A percentile compares a stretch with the other conserved stretches of the same genome.
Conservation (phyloP, 2,113 vertebrate species). For the Halichoeres trimaculatus region DNA sequence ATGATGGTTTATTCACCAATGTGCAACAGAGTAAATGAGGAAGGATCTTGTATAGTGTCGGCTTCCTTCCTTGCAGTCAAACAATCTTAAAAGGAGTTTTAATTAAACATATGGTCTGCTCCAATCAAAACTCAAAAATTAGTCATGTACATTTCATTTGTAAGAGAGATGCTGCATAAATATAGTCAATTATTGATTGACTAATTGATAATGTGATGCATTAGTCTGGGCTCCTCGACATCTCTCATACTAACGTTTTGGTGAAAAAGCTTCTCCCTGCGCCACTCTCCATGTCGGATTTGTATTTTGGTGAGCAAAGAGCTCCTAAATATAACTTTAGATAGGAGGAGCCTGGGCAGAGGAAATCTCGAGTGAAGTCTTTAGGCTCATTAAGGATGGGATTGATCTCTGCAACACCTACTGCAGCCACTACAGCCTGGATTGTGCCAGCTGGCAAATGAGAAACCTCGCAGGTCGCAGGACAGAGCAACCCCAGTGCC, state of each 20-base stretch:
- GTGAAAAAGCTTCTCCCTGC: background rate
- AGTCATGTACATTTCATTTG: no score
- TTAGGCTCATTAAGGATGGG: slow-evolving; percentile 74
- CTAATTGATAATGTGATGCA: no score
- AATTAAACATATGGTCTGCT: no score
- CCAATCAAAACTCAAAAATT: no score
- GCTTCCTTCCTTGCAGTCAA: no score
- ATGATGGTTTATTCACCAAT: background rate
- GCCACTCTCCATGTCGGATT: slow-evolving; percentile 15
- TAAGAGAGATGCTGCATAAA: no score
- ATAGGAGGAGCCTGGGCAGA: slow-evolving; percentile 69
- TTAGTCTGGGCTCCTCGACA: background rate
- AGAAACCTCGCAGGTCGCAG: slow-evolving; percentile 40
- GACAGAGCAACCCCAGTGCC: background rate
- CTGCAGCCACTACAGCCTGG: slow-evolving; percentile 57
- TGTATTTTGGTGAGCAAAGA: slow-evolving; percentile 21
- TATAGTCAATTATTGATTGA: no score
- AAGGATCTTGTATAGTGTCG: background rate
- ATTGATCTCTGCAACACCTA: slow-evolving; percentile 78
- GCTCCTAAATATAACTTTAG: slow-evolving; percentile 65
- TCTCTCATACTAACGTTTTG: no score
- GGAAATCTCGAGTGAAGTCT: slow-evolving; percentile 74
- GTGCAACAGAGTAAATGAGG: background rate
- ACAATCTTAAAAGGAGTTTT: no score
- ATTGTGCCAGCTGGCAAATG: slow-evolving; percentile 57